These are phyloP conservation scores for Formica exsecta DNA, from an alignment of 1,140 invertebrate species.

Conservation along the genomic window DNA sequence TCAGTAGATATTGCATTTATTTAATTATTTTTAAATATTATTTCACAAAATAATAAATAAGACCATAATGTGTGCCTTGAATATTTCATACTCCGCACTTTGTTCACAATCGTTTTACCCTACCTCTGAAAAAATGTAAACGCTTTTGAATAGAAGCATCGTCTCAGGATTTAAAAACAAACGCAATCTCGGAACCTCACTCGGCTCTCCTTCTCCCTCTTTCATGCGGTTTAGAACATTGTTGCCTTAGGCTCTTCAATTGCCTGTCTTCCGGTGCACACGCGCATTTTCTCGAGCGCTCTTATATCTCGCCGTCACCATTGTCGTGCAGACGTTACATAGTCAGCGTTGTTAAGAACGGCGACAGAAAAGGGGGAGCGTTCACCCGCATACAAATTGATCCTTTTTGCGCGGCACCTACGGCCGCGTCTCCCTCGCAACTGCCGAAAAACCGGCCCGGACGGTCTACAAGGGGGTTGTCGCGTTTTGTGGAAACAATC, in stretches of 20 bases:
- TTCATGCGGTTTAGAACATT: conserved; percentile 35
- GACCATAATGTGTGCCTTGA: not conserved
- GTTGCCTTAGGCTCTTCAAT: conserved; percentile 44
- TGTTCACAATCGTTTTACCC: not conserved
- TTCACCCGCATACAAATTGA: conserved; percentile 78
- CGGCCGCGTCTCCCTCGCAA: conserved; percentile 42
- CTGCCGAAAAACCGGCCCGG: conserved; percentile 74
- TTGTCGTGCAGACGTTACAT: conserved; percentile 70
- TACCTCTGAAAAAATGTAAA: not conserved
- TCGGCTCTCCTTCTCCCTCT: not conserved
- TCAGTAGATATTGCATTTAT: not conserved
- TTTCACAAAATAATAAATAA: conserved; percentile 8
- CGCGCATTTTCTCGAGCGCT: conserved; percentile 8
- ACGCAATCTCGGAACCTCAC: not conserved
- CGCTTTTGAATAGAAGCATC: conserved; percentile 4
- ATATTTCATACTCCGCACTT: not conserved
- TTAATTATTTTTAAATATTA: not conserved
- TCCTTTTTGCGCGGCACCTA: conserved; percentile 73
- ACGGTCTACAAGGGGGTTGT: conserved; percentile 78
- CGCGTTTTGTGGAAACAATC: conserved; percentile 85
- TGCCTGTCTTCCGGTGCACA: conserved; percentile 49
- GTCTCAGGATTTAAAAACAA: not conserved
- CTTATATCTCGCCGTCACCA: conserved; percentile 63
- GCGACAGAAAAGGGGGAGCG: conserved; percentile 63
- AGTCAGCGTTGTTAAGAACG: conserved; percentile 4